Percentiles rank a stretch among this genome's conserved stretches.
Conservation (phyloP, 2,113 vertebrate genomes). For the Mystacornis crossleyi region DNA sequence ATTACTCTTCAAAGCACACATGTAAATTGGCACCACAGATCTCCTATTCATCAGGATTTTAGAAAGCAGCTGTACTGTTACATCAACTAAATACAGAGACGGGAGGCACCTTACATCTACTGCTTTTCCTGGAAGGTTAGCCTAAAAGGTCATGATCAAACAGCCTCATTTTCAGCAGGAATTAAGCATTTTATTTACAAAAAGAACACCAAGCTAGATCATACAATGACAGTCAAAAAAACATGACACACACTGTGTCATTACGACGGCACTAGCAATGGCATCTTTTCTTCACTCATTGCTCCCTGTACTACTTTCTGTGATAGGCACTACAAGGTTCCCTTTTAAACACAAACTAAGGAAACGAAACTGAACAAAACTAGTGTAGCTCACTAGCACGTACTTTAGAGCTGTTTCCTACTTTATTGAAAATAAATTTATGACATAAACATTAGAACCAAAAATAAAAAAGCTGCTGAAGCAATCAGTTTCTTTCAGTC, state of each 20-base stretch:
- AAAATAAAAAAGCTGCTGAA: neutral
- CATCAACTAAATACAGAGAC: neutral
- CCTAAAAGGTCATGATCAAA: neutral
- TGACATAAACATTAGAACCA: neutral
- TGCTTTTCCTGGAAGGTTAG: neutral
- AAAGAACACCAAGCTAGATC: neutral
- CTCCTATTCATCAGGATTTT: neutral
- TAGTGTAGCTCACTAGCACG: accelerated
- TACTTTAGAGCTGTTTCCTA: neutral
- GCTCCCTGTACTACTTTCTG: neutral
- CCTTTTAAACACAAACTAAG: neutral
- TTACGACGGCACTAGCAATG: neutral
- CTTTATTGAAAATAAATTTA: neutral
- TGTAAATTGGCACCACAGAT: neutral
- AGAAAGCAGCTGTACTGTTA: neutral
- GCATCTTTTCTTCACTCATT: neutral
- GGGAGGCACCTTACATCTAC: neutral
- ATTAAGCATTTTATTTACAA: neutral
- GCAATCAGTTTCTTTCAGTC: neutral
- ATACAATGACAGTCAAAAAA: neutral
- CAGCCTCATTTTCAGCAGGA: neutral
- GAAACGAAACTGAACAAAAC: neutral
- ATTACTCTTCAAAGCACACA: neutral
- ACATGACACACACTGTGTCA: neutral
- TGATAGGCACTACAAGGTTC: too few relatives aligned